A percentile compares a stretch with the other conserved stretches of the same genome.
phyloP scores from a whole-genome alignment of 2,888 invertebrate species.

The Catocala nupta region DNA sequence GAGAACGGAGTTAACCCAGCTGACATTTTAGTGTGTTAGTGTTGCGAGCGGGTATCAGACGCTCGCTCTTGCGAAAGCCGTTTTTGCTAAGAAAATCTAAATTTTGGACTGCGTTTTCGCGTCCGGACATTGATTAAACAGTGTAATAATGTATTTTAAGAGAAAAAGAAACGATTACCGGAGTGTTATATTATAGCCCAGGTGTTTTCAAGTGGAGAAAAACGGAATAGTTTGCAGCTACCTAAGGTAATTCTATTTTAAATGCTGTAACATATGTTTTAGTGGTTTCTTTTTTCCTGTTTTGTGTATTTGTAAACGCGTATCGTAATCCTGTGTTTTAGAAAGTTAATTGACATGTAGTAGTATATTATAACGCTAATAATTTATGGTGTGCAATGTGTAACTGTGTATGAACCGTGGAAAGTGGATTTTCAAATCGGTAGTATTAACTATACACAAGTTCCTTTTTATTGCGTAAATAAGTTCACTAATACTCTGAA shows the following conservation, averaged over 20 bases:
- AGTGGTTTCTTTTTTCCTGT: conserved; percentile 52
- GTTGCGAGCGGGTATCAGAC: conserved; percentile 67
- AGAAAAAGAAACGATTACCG: conserved; percentile 85
- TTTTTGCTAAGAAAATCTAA: conserved; percentile 67
- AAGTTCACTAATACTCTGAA: conserved; percentile 27
- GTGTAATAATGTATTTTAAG: conserved; percentile 87
- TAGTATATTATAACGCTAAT: conserved; percentile 36
- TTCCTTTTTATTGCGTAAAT: conserved; percentile 37
- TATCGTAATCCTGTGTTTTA: conserved; percentile 44
- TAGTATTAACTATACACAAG: conserved; percentile 28
- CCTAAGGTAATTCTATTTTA: conserved; percentile 77
- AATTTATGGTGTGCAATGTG: conserved; percentile 23
- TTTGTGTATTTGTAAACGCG: conserved; percentile 37
- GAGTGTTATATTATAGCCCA: conserved; percentile 87
- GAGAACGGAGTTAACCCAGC: conserved; percentile 77
- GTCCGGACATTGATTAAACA: conserved; percentile 77
- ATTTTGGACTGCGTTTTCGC: conserved; percentile 80
- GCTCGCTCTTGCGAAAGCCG: conserved; percentile 68
- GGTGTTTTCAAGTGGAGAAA: conserved; percentile 78
- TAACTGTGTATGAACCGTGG: conserved; percentile 31
- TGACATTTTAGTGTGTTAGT: conserved; percentile 82
- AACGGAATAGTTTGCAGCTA: conserved; percentile 74
- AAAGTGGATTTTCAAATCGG: conserved; percentile 45
- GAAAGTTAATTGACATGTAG: conserved; percentile 52
- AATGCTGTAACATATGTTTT: conserved; percentile 70